Conservation (phyloP, 2,113 vertebrate genomes). For the Centropus unirufus region DNA sequence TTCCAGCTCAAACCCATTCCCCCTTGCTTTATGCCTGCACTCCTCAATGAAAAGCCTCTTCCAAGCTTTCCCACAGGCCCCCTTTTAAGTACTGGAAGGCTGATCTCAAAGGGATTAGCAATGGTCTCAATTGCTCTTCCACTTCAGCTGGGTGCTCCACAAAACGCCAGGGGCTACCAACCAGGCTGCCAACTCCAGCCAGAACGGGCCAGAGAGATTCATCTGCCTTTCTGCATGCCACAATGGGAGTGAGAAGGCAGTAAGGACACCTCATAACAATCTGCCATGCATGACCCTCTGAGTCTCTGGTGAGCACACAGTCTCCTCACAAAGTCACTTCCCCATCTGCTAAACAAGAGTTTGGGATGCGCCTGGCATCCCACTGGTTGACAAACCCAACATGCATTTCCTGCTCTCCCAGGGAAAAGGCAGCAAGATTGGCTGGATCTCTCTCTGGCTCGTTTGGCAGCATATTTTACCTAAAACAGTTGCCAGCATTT, state of each 20-base stretch:
- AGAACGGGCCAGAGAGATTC: background rate
- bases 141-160: background rate
- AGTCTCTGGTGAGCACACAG: background rate
- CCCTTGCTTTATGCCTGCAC: too few relatives aligned
- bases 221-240: background rate
- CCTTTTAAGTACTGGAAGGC: too few relatives aligned
- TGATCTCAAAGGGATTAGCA: background rate
- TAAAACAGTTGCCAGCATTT: background rate
- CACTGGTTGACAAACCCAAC: background rate
- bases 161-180: background rate
- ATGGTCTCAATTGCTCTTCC: background rate
- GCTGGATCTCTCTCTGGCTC: background rate
- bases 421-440: background rate
- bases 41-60: too few relatives aligned
- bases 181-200: background rate
- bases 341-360: background rate
- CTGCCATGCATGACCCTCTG: background rate
- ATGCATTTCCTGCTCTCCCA: background rate
- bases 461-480: background rate
- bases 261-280: background rate
- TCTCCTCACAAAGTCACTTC: background rate
- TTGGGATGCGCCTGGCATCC: background rate
- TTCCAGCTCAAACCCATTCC: too few relatives aligned
- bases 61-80: too few relatives aligned
- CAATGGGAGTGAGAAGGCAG: fast-evolving